Percentiles rank a stretch among this genome's conserved stretches.
Conservation (phyloP, 2,888 invertebrate genomes). For the Epirrhoe alternata region DNA sequence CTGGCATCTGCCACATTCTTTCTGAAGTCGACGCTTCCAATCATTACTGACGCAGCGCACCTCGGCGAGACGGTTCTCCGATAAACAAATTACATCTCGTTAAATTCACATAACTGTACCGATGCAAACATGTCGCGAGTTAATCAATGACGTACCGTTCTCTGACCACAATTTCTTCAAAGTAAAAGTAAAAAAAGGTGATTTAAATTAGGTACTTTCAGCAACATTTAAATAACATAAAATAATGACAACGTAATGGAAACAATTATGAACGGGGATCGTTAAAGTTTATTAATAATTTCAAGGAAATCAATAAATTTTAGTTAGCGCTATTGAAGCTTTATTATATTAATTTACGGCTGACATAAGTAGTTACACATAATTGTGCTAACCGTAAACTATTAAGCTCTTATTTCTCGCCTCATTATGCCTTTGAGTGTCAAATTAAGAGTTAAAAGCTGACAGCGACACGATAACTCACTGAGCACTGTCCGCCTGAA, state of each 20-base stretch:
- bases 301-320: conserved; percentile 13
- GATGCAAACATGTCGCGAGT: conserved; percentile 44
- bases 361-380: conserved; percentile 37
- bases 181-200: conserved; percentile 6
- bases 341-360: conserved; percentile 33
- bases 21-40: conserved; percentile 20
- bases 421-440: conserved; percentile 52
- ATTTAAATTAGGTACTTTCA: conserved; percentile 18
- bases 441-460: conserved; percentile 50
- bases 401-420: conserved; percentile 44
- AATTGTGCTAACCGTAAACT: conserved; percentile 45
- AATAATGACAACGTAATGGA: conserved; percentile 16
- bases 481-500: conserved; percentile 49
- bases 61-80: conserved; percentile 41
- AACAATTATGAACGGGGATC: conserved; percentile 14
- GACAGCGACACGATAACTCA: conserved; percentile 58
- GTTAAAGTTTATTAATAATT: conserved; percentile 23
- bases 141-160: conserved; percentile 41
- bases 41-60: conserved; percentile 34
- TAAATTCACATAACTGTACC: conserved; percentile 52
- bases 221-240: conserved; percentile 12
- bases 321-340: conserved; percentile 23
- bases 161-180: conserved; percentile 23
- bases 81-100: conserved; percentile 54
- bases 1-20: conserved; percentile 53